Evolutionary conservation across 2,797 vertebrate species (phyloP), one percentile per base, ranked within the genome.

Genomic region (Gymnocypris eckloni): DNA sequence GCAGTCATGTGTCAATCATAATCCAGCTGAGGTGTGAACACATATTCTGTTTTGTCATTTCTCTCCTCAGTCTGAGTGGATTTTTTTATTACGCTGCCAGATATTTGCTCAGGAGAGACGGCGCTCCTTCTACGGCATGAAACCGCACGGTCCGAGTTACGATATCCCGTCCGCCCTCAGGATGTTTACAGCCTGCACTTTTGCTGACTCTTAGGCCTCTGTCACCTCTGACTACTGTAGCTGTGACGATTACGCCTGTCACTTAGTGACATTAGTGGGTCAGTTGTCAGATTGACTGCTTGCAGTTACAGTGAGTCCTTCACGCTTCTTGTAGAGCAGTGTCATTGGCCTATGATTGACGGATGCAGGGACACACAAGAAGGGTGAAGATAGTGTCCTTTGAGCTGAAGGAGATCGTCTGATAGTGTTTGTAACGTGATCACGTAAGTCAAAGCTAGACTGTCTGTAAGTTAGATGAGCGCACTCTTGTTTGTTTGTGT

Each of bases 191-290:
- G 90, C 91, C 91, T 90, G 88, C 86, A 82, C 90, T 91, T 87
- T 86, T 87, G 92, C 93, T 93, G 93, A 94, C 92, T 91, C 91
- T 89, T 86, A 50, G 87, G 89, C 90, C 89, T 72, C 88, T 93
- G 93, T 94, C 95, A 94, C 92, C 92, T 91, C 81, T 70, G 83
- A 90, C 91, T 89, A 92, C 52, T 81, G 76, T 90, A 88, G 90
- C 86, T 73, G 41, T n/a, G 80, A 59, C 75, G 25, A 10, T 80
- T 73, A 54, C 87, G 90, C 87, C 80, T 69, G 78, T 91, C 90
- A 88, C 89, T 61, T 69, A 12, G 85, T 94, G 94, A 95, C 93
- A 94, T 92, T 91, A 93, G 93, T 93, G 89, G 93, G 93, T 92
- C 92, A 89, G 85, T 92, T 92, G 93, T 94, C 92, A 93, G 91